phyloP scores from a whole-genome alignment of 2,797 vertebrate genomes.

The Scleropages formosus region DNA sequence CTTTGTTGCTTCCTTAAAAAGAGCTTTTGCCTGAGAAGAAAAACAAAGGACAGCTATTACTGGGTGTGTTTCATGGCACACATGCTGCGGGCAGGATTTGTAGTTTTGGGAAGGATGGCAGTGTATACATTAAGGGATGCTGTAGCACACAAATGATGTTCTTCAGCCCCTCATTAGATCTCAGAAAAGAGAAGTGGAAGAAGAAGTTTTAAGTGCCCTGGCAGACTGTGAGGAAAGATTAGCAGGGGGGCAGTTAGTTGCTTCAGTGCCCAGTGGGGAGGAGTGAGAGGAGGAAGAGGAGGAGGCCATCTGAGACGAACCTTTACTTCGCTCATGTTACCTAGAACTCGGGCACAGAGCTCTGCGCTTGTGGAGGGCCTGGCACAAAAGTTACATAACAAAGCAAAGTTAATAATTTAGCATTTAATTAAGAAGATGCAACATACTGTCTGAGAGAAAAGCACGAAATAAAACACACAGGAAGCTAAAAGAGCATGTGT shows the following conservation, averaged over 20 bases:
- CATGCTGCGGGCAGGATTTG: background rate
- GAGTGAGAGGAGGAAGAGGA: background rate
- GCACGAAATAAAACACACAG: constrained; percentile 41
- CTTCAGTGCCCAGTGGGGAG: constrained; percentile 6
- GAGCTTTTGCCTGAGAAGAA: constrained; percentile 61
- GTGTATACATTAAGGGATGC: background rate
- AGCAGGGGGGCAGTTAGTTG: background rate
- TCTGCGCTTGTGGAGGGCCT: constrained; percentile 39
- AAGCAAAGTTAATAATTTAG: constrained; percentile 60
- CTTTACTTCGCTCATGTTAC: constrained; percentile 5
- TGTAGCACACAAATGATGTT: background rate
- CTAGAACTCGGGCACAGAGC: background rate
- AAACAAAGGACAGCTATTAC: constrained; percentile 23
- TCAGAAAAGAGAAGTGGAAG: background rate
- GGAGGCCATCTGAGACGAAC: background rate
- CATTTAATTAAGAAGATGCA: constrained; percentile 45
- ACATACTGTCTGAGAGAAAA: constrained; percentile 36
- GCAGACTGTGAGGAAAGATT: background rate
- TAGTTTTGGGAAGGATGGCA: background rate
- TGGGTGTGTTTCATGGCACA: background rate
- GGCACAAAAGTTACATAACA: constrained; percentile 40
- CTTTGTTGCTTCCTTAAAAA: constrained; percentile 55
- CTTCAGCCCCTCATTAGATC: background rate
- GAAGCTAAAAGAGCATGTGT: background rate
- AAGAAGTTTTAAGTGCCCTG: constrained; percentile 16